These are phyloP conservation scores for Melinaea menophilus DNA, from an alignment of 2,888 invertebrate genomes.

Conservation along the genomic window DNA sequence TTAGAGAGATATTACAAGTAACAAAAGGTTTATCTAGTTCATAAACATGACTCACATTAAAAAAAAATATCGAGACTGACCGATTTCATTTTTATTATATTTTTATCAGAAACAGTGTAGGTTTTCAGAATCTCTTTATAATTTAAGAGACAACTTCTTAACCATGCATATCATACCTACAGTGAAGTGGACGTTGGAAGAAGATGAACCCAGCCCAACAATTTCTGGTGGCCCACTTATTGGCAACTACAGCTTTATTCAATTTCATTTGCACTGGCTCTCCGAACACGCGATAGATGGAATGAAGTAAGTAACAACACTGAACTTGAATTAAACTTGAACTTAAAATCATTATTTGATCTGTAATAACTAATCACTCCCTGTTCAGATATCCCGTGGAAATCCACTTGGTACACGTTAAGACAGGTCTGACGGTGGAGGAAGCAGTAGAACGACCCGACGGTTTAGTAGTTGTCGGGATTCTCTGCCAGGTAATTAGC, in stretches of 20 bases:
- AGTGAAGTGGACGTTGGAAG: constrained; percentile 56
- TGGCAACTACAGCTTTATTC: constrained; percentile 81
- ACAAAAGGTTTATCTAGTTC: no score
- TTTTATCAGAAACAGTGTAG: background rate
- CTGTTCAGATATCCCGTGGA: constrained; percentile 61
- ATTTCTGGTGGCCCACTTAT: constrained; percentile 80
- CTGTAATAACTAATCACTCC: background rate
- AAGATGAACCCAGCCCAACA: constrained; percentile 43
- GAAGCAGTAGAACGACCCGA: constrained; percentile 55
- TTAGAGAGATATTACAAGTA: no score
- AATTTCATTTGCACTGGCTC: constrained; percentile 91
- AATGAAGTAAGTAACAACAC: constrained; percentile 55
- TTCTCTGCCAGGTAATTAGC: constrained; percentile 52
- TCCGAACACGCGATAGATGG: constrained; percentile 89
- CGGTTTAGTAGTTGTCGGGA: constrained; percentile 59
- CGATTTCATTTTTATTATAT: background rate
- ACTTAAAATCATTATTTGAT: background rate
- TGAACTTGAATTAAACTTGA: background rate
- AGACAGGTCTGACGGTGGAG: constrained; percentile 49
- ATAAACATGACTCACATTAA: no score
- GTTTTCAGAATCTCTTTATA: no score
- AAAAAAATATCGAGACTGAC: no score
- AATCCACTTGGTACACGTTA: constrained; percentile 66
- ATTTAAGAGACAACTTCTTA: no score
- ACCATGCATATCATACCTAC: constrained; percentile 2